Conservation (phyloP, 1,140 invertebrate genomes). For the Eulimnadia texana region DNA sequence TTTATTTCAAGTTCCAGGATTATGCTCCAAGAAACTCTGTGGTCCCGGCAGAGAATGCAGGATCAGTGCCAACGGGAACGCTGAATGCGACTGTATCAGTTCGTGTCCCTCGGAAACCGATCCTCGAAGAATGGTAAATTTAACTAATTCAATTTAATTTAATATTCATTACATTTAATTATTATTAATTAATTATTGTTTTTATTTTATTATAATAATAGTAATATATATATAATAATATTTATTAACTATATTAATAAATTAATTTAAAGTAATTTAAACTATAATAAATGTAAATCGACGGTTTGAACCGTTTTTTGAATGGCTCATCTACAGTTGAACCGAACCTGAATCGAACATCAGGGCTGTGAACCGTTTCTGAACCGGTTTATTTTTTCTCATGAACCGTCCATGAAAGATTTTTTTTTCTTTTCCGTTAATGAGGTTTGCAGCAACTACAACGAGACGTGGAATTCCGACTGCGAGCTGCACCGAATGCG, state of each 20-base stretch:
- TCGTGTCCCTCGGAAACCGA: conserved; percentile 67
- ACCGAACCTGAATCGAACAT: too few relatives aligned
- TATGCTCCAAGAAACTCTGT: conserved; percentile 71
- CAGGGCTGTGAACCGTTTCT: neutral
- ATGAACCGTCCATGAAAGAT: neutral
- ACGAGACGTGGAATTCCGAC: conserved; percentile 83
- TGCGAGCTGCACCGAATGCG: conserved; percentile 81
- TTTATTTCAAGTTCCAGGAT: conserved; percentile 38
- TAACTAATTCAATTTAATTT: neutral
- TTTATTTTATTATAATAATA: too few relatives aligned
- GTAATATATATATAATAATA: too few relatives aligned
- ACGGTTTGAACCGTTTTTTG: neutral
- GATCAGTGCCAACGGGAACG: conserved; percentile 48
- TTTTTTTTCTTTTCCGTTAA: neutral
- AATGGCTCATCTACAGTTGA: too few relatives aligned
- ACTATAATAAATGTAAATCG: neutral
- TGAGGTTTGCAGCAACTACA: conserved; percentile 82
- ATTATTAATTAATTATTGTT: neutral
- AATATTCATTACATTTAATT: conserved; percentile 1
- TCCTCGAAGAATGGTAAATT: conserved; percentile 46
- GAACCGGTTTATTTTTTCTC: neutral
- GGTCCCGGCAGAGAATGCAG: conserved; percentile 75
- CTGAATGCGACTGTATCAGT: conserved; percentile 71
- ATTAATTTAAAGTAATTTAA: too few relatives aligned
- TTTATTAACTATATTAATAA: too few relatives aligned